phyloP scores from a whole-genome alignment of 1,140 invertebrate species.

The Paraescarpia echinospica region DNA sequence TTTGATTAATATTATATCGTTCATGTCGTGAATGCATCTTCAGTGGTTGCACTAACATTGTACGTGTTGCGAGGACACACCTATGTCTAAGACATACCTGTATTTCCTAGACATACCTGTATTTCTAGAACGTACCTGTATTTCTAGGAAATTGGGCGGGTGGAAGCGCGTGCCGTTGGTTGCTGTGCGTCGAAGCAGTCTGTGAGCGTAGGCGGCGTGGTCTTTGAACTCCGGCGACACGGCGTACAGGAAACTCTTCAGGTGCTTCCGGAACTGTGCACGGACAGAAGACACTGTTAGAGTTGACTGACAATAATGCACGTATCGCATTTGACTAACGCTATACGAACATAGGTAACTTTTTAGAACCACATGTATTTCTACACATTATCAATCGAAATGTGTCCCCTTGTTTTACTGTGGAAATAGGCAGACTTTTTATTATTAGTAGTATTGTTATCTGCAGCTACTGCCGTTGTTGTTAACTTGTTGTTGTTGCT shows the following conservation, averaged over 20 bases:
- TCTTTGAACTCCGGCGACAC: constrained; percentile 17
- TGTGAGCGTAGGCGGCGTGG: constrained; percentile 16
- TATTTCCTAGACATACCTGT: constrained; percentile 26
- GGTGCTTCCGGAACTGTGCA: neutral
- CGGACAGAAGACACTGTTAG: neutral
- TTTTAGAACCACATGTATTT: too few species aligned
- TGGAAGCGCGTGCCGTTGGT: constrained; percentile 45
- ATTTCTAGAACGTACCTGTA: constrained; percentile 38
- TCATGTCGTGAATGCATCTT: too few species aligned
- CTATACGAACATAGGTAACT: neutral
- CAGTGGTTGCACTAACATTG: too few species aligned
- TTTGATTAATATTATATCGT: too few species aligned
- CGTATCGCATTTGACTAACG: neutral
- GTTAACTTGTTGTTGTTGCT: too few species aligned
- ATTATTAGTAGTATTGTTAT: too few species aligned
- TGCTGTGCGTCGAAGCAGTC: constrained; percentile 43
- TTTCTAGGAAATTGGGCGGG: constrained; percentile 54
- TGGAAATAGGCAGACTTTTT: too few species aligned
- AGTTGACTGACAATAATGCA: neutral
- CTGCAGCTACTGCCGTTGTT: too few species aligned
- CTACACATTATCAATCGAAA: too few species aligned
- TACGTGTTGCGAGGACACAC: too few species aligned
- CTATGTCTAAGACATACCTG: too few species aligned
- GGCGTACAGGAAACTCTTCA: constrained; percentile 21
- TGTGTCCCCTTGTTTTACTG: too few species aligned